Percentiles rank a stretch among this genome's conserved stretches.
Evolutionary conservation across 2,888 invertebrate species (phyloP).

Genomic region (Ochlodes sylvanus): DNA sequence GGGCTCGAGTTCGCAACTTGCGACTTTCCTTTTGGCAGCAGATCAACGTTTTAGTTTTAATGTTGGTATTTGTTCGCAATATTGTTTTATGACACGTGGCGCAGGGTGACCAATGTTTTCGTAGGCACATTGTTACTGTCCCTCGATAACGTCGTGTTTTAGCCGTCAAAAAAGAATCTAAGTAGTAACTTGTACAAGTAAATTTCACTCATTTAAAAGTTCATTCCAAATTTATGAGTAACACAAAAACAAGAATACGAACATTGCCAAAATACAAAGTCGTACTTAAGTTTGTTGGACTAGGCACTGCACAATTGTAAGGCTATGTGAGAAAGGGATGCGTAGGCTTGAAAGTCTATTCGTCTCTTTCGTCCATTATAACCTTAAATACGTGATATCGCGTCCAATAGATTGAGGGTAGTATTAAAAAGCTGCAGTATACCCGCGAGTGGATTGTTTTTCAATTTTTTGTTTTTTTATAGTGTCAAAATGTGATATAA

Average conservation of each 20-base stretch:
- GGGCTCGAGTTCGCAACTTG: conserved; percentile 10
- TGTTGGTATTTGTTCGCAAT: conserved; percentile 18
- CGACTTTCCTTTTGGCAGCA: conserved; percentile 15
- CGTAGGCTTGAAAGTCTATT: background rate
- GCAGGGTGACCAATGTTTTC: background rate
- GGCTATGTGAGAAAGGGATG: background rate
- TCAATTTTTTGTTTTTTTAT: background rate
- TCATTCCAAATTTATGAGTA: background rate
- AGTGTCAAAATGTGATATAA: background rate
- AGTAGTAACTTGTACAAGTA: no score
- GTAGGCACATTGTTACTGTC: background rate
- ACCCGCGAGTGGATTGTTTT: background rate
- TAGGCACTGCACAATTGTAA: background rate
- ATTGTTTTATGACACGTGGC: conserved; percentile 11
- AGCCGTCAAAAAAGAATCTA: no score
- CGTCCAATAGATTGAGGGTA: conserved; percentile 1
- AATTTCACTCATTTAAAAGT: no score
- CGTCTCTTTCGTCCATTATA: background rate
- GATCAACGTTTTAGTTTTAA: conserved; percentile 1
- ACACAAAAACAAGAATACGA: background rate
- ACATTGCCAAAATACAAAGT: background rate
- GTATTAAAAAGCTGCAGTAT: background rate
- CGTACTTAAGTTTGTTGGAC: background rate
- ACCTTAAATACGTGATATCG: background rate
- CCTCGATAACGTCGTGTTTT: background rate